Percentiles rank a stretch among this genome's conserved stretches.
These are phyloP conservation scores for Charanyca ferruginea DNA, from an alignment of 2,888 invertebrate genomes.

Conservation along the genomic window DNA sequence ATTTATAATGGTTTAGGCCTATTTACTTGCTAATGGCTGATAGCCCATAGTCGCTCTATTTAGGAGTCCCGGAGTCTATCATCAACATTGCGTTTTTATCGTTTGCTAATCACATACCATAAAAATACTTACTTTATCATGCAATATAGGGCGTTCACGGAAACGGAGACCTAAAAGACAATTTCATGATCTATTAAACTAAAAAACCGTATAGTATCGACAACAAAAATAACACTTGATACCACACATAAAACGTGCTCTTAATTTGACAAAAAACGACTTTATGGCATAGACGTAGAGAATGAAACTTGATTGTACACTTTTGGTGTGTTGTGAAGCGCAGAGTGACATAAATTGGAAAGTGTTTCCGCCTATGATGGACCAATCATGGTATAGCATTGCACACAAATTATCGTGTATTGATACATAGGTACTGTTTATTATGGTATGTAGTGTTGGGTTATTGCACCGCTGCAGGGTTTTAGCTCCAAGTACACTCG, in stretches of 20 bases:
- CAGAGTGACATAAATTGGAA: slow-evolving; percentile 85
- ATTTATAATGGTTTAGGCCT: no score
- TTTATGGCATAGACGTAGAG: slow-evolving; percentile 26
- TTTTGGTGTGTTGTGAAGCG: slow-evolving; percentile 69
- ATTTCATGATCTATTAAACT: slow-evolving; percentile 49
- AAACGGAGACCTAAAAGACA: slow-evolving; percentile 29
- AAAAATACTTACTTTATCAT: slow-evolving; percentile 11
- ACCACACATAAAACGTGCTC: slow-evolving; percentile 34
- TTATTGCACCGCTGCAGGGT: slow-evolving; percentile 42
- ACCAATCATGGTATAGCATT: slow-evolving; percentile 71
- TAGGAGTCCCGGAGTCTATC: neutral
- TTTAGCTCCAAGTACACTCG: neutral
- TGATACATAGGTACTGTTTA: slow-evolving; percentile 65
- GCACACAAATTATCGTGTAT: slow-evolving; percentile 78
- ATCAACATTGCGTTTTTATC: neutral
- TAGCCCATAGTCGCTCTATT: no score
- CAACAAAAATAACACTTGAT: slow-evolving; percentile 43
- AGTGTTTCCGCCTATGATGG: slow-evolving; percentile 81
- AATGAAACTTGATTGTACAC: slow-evolving; percentile 35
- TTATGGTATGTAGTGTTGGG: slow-evolving; percentile 61
- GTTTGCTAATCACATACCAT: slow-evolving; percentile 1
- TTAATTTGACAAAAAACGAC: slow-evolving; percentile 28
- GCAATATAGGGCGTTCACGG: slow-evolving; percentile 39
- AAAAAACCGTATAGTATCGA: slow-evolving; percentile 28
- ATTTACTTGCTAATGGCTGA: no score